Percentiles rank a stretch among this genome's conserved stretches.
Conservation (phyloP, 2,113 vertebrate genomes). For the Pygoscelis adeliae region DNA sequence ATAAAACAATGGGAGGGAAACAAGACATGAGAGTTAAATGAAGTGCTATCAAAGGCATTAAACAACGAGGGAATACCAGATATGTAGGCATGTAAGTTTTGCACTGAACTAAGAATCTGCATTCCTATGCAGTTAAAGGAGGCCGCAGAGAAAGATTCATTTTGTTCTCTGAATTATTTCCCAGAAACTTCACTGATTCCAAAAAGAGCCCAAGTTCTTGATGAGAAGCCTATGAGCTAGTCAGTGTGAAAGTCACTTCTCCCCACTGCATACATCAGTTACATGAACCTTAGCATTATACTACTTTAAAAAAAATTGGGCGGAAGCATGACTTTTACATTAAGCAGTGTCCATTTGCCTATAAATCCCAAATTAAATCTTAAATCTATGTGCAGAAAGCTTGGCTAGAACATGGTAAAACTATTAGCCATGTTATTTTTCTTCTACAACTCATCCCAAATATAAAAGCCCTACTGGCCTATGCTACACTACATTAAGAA, state of each 20-base stretch:
- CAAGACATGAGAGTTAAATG: background rate
- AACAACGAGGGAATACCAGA: background rate
- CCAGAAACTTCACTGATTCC: background rate
- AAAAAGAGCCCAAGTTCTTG: background rate
- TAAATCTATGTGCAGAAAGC: background rate
- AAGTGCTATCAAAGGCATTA: background rate
- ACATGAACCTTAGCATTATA: background rate
- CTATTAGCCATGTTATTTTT: background rate
- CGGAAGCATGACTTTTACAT: background rate
- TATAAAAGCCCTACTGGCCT: background rate
- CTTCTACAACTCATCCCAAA: background rate
- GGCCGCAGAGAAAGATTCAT: background rate
- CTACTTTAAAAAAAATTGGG: background rate
- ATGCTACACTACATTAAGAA: background rate
- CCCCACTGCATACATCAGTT: background rate
- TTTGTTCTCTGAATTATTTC: background rate
- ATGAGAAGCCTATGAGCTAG: background rate
- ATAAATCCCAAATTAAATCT: background rate
- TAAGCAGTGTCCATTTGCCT: background rate
- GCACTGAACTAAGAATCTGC: background rate
- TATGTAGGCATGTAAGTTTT: rapidly evolving
- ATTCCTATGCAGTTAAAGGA: background rate
- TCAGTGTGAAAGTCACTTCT: background rate
- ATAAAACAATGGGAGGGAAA: background rate
- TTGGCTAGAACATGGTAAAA: background rate